Conservation (phyloP, 2,888 invertebrate genomes). For the Drosophila seclusa region DNA sequence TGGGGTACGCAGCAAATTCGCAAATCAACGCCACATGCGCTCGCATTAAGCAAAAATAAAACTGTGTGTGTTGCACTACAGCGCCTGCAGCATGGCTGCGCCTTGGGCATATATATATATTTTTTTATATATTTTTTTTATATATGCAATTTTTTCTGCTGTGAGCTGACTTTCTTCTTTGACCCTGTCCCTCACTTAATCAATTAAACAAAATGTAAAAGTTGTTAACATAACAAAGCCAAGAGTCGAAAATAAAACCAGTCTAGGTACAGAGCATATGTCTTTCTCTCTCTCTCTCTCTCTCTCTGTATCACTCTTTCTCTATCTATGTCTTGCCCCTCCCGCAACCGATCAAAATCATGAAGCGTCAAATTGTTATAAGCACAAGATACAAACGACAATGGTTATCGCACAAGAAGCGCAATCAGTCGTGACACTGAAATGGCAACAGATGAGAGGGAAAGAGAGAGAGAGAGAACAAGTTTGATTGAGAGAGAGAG, state of each 20-base stretch:
- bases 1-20: slow-evolving; percentile 54
- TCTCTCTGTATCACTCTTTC: neutral
- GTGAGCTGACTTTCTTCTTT: slow-evolving; percentile 42
- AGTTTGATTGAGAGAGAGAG: neutral
- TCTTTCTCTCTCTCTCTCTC: neutral
- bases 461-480: slow-evolving; percentile 5
- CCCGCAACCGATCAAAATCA: slow-evolving; percentile 63
- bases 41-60: slow-evolving; percentile 15
- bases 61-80: slow-evolving; percentile 30
- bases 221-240: slow-evolving; percentile 30
- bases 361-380: slow-evolving; percentile 81
- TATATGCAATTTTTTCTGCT: slow-evolving; percentile 12
- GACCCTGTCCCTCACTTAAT: slow-evolving; percentile 60
- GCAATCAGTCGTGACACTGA: slow-evolving; percentile 73
- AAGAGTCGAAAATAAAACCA: slow-evolving; percentile 1
- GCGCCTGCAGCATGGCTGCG: slow-evolving; percentile 21
- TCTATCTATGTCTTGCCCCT: neutral
- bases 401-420: slow-evolving; percentile 69
- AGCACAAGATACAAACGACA: slow-evolving; percentile 68
- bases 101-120: neutral
- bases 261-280: slow-evolving; percentile 22
- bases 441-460: slow-evolving; percentile 6
- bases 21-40: slow-evolving; percentile 68
- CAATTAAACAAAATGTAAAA: slow-evolving; percentile 70
- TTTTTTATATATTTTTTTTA: slow-evolving; percentile 9